These are phyloP conservation scores for Rhadinocentrus ornatus DNA, from an alignment of 2,797 vertebrate genomes.

Conservation along the genomic window DNA sequence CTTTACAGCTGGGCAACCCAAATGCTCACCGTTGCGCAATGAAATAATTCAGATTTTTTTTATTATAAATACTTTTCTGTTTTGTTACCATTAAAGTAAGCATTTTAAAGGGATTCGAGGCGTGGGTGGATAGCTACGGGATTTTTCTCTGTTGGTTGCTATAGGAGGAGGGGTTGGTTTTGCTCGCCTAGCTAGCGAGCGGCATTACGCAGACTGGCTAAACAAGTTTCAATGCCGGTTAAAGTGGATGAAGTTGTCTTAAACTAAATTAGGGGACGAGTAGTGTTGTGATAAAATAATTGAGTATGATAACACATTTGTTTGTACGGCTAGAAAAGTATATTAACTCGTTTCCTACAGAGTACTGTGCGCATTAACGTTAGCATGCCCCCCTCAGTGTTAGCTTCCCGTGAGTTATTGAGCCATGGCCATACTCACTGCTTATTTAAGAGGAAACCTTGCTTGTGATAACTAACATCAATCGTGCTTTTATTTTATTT, in stretches of 20 bases:
- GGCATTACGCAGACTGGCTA: slow-evolving; percentile 62
- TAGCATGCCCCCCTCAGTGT: slow-evolving; percentile 57
- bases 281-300: rapidly evolving
- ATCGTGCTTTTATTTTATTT: not conserved
- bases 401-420: slow-evolving; percentile 60
- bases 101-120: slow-evolving; percentile 67
- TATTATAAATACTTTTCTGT: not conserved
- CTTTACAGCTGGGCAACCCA: slow-evolving; percentile 27
- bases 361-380: slow-evolving; percentile 40
- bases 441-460: slow-evolving; percentile 20
- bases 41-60: slow-evolving; percentile 20
- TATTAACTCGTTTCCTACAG: slow-evolving; percentile 18
- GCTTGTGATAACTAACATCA: not conserved
- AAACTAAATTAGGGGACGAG: slow-evolving; percentile 47
- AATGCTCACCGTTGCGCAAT: not conserved
- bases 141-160: slow-evolving; percentile 53
- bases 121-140: slow-evolving; percentile 71
- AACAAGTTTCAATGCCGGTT: slow-evolving; percentile 63
- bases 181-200: slow-evolving; percentile 68
- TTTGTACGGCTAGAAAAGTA: not conserved
- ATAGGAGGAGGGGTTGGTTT: slow-evolving; percentile 68
- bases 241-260: slow-evolving; percentile 69
- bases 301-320: rapidly evolving
- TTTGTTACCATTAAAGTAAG: slow-evolving; percentile 25
- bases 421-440: slow-evolving; percentile 21